Conservation (phyloP, 2,797 vertebrate genomes). For the Rhynchonycteris naso region DNA sequence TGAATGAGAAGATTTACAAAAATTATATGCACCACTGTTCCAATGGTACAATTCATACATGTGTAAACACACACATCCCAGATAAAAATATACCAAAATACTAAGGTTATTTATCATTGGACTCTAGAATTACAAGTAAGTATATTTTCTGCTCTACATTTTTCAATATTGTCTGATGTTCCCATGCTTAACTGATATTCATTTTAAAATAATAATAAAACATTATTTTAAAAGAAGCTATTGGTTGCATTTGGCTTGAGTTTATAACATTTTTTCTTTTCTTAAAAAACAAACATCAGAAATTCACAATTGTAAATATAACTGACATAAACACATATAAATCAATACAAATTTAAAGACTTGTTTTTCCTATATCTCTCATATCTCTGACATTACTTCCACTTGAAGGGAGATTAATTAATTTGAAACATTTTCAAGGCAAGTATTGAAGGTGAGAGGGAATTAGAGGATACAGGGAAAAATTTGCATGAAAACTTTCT, state of each 20-base stretch:
- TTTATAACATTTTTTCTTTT: background rate
- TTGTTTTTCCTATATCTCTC: background rate
- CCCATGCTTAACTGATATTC: background rate
- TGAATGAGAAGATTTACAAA: background rate
- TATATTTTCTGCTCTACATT: background rate
- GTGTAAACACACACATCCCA: background rate
- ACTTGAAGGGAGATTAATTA: conserved; percentile 28
- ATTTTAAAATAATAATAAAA: background rate
- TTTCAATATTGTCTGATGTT: background rate
- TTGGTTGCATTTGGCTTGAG: background rate
- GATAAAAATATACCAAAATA: background rate
- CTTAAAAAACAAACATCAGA: background rate
- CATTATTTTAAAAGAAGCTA: background rate
- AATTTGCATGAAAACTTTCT: conserved; percentile 31
- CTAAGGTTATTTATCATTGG: background rate
- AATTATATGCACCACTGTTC: background rate
- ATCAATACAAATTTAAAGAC: background rate
- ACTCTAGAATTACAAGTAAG: background rate
- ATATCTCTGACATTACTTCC: background rate
- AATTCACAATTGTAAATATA: background rate
- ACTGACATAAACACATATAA: background rate
- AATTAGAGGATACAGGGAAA: background rate
- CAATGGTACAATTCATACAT: background rate
- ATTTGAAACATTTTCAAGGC: conserved; percentile 34
- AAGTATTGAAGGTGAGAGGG: too few relatives aligned